These are phyloP conservation scores for Heliconius eleuchia DNA, from an alignment of 1,140 invertebrate genomes.

Conservation along the genomic window DNA sequence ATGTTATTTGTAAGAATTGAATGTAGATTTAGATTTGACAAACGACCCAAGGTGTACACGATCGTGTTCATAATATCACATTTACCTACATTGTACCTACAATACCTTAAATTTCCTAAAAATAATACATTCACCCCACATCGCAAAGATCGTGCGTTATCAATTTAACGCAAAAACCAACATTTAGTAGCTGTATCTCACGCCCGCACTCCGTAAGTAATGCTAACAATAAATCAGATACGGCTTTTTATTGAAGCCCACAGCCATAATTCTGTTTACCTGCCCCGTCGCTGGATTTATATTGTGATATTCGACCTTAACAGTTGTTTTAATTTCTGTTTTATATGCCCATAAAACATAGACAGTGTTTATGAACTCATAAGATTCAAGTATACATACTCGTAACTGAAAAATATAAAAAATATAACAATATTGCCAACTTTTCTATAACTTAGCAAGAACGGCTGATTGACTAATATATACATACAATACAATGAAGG, in stretches of 20 bases:
- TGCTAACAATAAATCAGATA: conserved; percentile 53
- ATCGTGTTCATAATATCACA: not conserved
- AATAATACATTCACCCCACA: conserved; percentile 21
- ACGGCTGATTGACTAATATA: too few relatives aligned
- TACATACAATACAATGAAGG: too few relatives aligned
- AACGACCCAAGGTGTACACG: not conserved
- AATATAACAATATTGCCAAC: too few relatives aligned
- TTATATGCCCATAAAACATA: conserved; percentile 17
- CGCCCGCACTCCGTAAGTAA: conserved; percentile 42
- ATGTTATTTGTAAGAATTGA: not conserved
- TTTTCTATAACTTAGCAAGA: too few relatives aligned
- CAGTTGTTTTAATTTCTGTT: conserved; percentile 30
- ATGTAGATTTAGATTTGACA: not conserved
- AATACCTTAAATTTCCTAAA: conserved; percentile 3
- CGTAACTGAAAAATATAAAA: not conserved
- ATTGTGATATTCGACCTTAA: conserved; percentile 29
- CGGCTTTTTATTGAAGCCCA: conserved; percentile 46
- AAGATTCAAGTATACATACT: not conserved
- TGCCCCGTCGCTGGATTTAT: conserved; percentile 38
- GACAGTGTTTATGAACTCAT: conserved; percentile 8
- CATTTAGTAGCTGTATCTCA: conserved; percentile 41
- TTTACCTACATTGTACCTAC: not conserved
- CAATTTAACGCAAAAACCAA: conserved; percentile 43
- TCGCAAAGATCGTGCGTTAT: conserved; percentile 40
- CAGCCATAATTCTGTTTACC: conserved; percentile 52